Percentiles rank a stretch among this genome's conserved stretches.
Conservation (phyloP, 2,888 invertebrate genomes). For the Notodonta ziczac region DNA sequence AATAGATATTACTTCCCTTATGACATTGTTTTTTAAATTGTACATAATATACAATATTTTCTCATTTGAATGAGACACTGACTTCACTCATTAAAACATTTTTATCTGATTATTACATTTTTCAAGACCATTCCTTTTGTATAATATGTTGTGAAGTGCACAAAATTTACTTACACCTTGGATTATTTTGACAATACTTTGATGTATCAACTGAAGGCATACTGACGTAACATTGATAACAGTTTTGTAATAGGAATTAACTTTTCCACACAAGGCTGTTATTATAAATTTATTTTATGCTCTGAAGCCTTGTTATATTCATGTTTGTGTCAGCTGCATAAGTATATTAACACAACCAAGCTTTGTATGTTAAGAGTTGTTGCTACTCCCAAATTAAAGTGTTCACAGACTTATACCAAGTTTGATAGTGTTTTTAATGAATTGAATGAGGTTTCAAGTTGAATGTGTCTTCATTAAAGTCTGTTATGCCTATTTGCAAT, state of each 20-base stretch:
- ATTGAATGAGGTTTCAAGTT: slow-evolving; percentile 13
- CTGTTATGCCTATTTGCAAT: slow-evolving; percentile 37
- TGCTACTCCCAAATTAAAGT: slow-evolving; percentile 7
- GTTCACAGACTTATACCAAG: slow-evolving; percentile 2
- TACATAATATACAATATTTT: slow-evolving; percentile 20
- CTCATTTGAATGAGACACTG: slow-evolving; percentile 28
- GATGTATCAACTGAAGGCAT: slow-evolving; percentile 17
- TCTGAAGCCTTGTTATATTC: slow-evolving; percentile 27
- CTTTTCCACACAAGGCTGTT: slow-evolving; percentile 13
- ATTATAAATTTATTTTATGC: slow-evolving; percentile 12
- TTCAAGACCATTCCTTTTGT: slow-evolving; percentile 55
- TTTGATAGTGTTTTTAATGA: not conserved
- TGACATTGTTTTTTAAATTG: slow-evolving; percentile 25
- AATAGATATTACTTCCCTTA: slow-evolving; percentile 21
- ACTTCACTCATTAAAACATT: slow-evolving; percentile 23
- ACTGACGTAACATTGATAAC: slow-evolving; percentile 2
- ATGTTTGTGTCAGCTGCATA: slow-evolving; percentile 35
- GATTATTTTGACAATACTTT: slow-evolving; percentile 19
- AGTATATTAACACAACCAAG: slow-evolving; percentile 34
- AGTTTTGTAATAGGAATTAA: slow-evolving; percentile 17
- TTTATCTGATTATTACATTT: slow-evolving; percentile 27
- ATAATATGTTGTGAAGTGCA: slow-evolving; percentile 59
- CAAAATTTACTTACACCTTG: slow-evolving; percentile 50
- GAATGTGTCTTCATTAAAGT: slow-evolving; percentile 17
- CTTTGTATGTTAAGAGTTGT: slow-evolving; percentile 18